Percentiles rank a stretch among this genome's conserved stretches.
Evolutionary conservation across 2,797 vertebrate genomes (phyloP).

Genomic region (Selene dorsalis): DNA sequence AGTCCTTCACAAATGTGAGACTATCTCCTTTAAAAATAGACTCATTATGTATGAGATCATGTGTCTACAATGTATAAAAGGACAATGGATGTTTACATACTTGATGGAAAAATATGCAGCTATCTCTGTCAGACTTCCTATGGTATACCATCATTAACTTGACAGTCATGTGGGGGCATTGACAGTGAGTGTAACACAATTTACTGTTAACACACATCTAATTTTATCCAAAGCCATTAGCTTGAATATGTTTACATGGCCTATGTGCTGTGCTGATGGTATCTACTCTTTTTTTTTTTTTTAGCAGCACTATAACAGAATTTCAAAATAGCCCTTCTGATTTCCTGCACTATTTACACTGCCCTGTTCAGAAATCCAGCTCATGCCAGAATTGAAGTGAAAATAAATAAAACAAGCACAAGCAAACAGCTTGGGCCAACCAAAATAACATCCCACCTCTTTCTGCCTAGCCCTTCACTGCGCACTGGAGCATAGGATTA

Average conservation of each 20-base stretch:
- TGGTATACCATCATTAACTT: conserved; percentile 39
- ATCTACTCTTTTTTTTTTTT: conserved; percentile 34
- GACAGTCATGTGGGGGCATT: conserved; percentile 35
- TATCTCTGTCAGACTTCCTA: neutral
- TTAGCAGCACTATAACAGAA: conserved; percentile 36
- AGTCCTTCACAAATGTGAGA: neutral
- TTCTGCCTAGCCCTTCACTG: conserved; percentile 55
- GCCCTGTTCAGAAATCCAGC: conserved; percentile 52
- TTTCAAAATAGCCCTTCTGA: conserved; percentile 58
- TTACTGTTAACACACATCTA: conserved; percentile 45
- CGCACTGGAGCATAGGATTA: conserved; percentile 71
- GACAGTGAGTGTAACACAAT: conserved; percentile 40
- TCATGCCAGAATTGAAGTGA: conserved; percentile 36
- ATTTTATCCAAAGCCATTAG: conserved; percentile 63
- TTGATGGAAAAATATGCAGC: conserved; percentile 6
- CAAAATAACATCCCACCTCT: conserved; percentile 68
- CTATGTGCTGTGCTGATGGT: conserved; percentile 44
- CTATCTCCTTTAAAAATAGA: neutral
- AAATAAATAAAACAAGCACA: conserved; percentile 69
- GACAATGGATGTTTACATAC: conserved; percentile 1
- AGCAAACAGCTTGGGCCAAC: conserved; percentile 45
- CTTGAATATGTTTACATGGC: conserved; percentile 61
- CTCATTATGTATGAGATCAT: neutral
- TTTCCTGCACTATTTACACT: conserved; percentile 60
- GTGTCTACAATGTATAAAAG: conserved; percentile 7